A percentile compares a stretch with the other conserved stretches of the same genome.
Evolutionary conservation across 2,888 invertebrate species (phyloP).

Genomic region (Tryphoninae sp.): DNA sequence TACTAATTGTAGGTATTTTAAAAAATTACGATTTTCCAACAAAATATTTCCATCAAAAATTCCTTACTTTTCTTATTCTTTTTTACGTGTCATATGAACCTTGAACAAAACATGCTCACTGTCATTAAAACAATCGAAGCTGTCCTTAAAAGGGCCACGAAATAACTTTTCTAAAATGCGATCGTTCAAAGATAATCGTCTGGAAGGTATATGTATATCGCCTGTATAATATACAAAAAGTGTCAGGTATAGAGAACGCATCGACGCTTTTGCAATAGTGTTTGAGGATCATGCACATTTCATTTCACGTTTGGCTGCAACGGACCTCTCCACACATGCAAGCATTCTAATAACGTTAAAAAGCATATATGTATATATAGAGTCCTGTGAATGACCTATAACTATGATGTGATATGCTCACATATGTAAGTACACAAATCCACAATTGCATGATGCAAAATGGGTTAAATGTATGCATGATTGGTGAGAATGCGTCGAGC

Average conservation of each 20-base stretch:
- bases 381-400: not conserved
- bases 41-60: too few relatives aligned
- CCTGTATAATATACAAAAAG: not conserved
- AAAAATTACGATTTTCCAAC: too few relatives aligned
- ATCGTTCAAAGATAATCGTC: too few relatives aligned
- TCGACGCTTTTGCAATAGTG: not conserved
- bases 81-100: too few relatives aligned
- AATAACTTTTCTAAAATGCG: too few relatives aligned
- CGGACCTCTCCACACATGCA: not conserved
- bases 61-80: too few relatives aligned
- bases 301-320: not conserved
- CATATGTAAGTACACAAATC: not conserved
- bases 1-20: too few relatives aligned
- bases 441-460: not conserved
- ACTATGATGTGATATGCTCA: not conserved
- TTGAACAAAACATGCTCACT: too few relatives aligned
- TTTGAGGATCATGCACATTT: slow-evolving; percentile 18
- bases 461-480: slow-evolving; percentile 1
- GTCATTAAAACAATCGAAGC: too few relatives aligned
- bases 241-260: not conserved
- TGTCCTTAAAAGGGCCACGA: too few relatives aligned
- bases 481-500: slow-evolving; percentile 12
- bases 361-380: not conserved
- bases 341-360: slow-evolving; percentile 18
- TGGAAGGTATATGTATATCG: too few relatives aligned